Base-by-base conservation (phyloP, 2,888 invertebrate species). In the Podotricha telesiphe region DNA sequence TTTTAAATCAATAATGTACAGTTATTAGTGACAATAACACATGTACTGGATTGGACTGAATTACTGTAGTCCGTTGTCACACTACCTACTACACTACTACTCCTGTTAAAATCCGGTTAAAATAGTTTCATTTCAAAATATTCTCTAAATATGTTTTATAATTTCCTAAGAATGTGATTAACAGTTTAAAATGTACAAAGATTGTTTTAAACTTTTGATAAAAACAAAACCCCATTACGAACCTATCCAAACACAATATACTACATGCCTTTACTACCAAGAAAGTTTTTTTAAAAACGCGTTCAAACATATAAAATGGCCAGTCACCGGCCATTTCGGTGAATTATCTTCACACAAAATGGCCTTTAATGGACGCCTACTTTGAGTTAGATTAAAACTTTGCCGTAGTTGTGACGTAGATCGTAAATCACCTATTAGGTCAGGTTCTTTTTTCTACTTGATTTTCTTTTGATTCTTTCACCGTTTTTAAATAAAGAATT, bases 261-360 rank as follows among this genome's bases (percentile, higher is more conserved):
- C 17, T 6, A 37, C 34, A 11, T 34, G 17, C 34, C 17, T 34
- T 55, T 37, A 17, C 6, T 34, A 17, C 34, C 28, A 55, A 55
- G 55, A 45, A 45, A 45, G 11, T 59, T 20, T 62, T 63, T 61
- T 63, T 22, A 62, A 40, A 22, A 66, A 69, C 63, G 64, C 47
- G 67, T 64, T 61, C 63, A 61, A 68, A 67, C 53, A 56, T 64
- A 68, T 79, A 77, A 80, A 85, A 80, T 66, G 53, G 78, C 79
- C 71, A 80, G 79, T 81, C 81, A 81, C 73, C 73, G 69, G 71
- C 75, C 78, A 72, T 78, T 81, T 76, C 76, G 75, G 74, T 76
- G 77, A 80, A 78, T 80, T 79, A 74, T 75, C 76, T 76, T 69
- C 73, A 74, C 67, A 75, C 76, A 79, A 78, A 76, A 79, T 77